Evolutionary conservation across 2,888 invertebrate genomes (phyloP), one percentile per base, ranked within the genome.

Genomic region (Tineola bisselliella): DNA sequence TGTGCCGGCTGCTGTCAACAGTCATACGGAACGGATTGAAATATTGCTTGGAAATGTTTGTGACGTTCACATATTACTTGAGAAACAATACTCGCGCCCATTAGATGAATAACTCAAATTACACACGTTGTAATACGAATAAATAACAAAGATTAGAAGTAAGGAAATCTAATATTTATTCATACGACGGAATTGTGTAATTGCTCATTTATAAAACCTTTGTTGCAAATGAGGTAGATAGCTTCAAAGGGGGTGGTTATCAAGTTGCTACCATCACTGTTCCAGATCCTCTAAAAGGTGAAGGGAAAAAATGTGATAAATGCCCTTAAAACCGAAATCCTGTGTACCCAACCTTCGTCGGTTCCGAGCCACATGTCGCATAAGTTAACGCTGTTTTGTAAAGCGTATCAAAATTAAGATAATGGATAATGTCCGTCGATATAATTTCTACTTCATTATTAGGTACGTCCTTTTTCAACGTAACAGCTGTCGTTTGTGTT

Each of bases 351-450:
- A 58, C 58, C 33, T 31, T 18, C 6, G 25, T 17, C 25, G 18
- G 54, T 58, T 58, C 69, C 69, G 66, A 67, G 71, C 76, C 84
- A 84, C 76, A 82, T 86, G 82, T 82, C 75, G 77, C 75, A 67
- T 66, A 67, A 75, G 75, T 79, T 81, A 76, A 81, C 82, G 82
- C 80, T 79, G 74, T 82, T 84, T 83, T 83, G 84, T 86, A 76
- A 72, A 74, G 76, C 81, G 77, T 84, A 82, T 84, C 81, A 80
- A 78, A 82, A 84, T 84, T 84, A 81, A 84, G 86, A 86, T 87
- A 86, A 84, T 86, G 79, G 75, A 73, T 76, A 77, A 76, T 81
- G 82, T 77, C 81, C 77, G 78, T 74, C 75, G 74, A 75, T 63
- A 63, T 63, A 79, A 79, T 77, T 78, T 75, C 78, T 75, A 79